Base-by-base conservation (phyloP, 2,113 vertebrate genomes). In the Synodontis membranacea region DNA sequence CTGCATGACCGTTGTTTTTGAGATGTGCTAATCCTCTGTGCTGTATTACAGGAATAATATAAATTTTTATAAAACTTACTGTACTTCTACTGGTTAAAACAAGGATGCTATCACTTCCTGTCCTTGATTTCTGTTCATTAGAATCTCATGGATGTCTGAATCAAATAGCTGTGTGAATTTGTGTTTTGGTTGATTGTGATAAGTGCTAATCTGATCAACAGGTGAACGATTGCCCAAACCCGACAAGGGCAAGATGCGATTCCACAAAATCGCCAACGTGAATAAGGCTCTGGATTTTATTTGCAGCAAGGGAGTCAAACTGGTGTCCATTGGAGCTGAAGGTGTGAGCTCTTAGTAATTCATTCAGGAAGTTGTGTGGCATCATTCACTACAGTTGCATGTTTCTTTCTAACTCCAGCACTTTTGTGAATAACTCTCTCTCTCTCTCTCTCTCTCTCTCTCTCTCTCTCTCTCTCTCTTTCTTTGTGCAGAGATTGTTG, bases 271-370 rank as follows among this genome's bases (percentile, higher is more conserved):
- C 0, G 97, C 97, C 92, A 98, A 97, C 39, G 96, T 98, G 89
- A 98, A 97, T 88, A 97, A 98, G 93, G 97, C 97, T 60, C 93
- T 98, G 92, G 97, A 97, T 90, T 98, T 95, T 92, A 97, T 98
- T 90, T 95, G 96, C 92, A 97, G 97, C 95, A 98, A 98, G 91
- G 96, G 96, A 31, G 97, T 97, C 72, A 96, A 99, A 87, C 94
- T 99, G 91, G 97, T 99, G 74, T 99, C 98, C 74, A 99, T 99
- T 19, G 98, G 98, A 90, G 98, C 97, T 3, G 98, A 99, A 94
- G 97, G 98, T 99, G 23, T 9, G 7, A 42, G 7, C 28, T n/a
- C 28, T 62, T 62, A n/a, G 10, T 2, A 31, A 42, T 84, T 70
- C 21, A 28, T 82, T 66, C 60, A 64, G 37, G 17, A 23, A 25